Evolutionary conservation across 2,113 vertebrate genomes (phyloP).

Genomic region (Oreamnos americanus): DNA sequence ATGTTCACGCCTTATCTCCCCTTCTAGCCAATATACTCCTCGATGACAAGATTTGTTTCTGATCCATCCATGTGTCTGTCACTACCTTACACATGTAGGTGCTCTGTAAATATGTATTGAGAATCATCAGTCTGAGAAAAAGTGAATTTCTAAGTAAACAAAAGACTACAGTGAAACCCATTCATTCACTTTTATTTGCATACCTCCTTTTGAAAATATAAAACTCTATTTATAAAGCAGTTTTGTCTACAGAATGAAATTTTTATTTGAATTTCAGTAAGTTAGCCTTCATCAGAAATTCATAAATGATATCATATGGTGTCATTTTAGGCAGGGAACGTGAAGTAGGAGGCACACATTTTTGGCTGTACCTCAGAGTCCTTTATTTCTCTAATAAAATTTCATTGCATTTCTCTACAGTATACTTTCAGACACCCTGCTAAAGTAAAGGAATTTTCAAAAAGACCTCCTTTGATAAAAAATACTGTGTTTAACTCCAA

Average conservation of each 20-base stretch:
- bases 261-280: constrained; percentile 15
- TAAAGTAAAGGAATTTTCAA: background rate
- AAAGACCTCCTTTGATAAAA: constrained; percentile 1
- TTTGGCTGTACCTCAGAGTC: background rate
- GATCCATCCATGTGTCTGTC: background rate
- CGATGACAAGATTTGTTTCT: background rate
- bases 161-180: background rate
- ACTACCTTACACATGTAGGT: background rate
- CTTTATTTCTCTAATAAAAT: background rate
- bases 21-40: background rate
- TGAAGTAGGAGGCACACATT: background rate
- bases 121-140: background rate
- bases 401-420: background rate
- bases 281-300: constrained; percentile 2
- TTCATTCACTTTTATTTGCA: background rate
- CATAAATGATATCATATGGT: background rate
- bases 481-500: background rate
- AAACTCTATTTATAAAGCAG: background rate
- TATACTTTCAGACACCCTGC: background rate
- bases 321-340: background rate
- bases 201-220: background rate
- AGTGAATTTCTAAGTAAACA: background rate
- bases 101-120: background rate
- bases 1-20: background rate
- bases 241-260: background rate